Conservation (phyloP, 2,888 invertebrate species). For the Cyaniris semiargus region DNA sequence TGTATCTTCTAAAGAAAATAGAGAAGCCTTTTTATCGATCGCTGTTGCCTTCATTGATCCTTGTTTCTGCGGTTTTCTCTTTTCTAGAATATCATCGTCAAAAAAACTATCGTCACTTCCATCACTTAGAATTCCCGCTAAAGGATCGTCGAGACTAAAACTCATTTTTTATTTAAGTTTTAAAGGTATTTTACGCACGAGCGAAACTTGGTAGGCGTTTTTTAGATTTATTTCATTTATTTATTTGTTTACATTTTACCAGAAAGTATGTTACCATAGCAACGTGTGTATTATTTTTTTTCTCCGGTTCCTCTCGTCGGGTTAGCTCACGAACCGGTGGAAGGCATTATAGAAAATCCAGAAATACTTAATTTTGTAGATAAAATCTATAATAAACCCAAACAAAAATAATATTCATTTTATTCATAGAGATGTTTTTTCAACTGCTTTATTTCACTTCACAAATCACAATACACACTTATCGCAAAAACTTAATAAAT, state of each 20-base stretch:
- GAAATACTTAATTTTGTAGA: no score
- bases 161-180: conserved; percentile 58
- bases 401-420: no score
- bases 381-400: no score
- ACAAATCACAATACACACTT: no score
- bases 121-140: conserved; percentile 84
- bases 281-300: background rate
- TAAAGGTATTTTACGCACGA: background rate
- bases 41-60: conserved; percentile 48
- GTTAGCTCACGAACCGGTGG: no score
- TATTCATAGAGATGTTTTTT: no score
- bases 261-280: background rate
- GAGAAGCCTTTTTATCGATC: conserved; percentile 60
- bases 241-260: background rate
- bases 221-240: background rate
- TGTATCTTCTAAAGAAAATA: conserved; percentile 17
- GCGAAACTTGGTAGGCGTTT: background rate
- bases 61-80: conserved; percentile 65
- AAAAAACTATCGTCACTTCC: conserved; percentile 87
- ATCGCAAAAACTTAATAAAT: no score
- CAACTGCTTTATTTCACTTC: no score
- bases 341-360: background rate
- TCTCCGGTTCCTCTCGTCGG: no score
- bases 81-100: conserved; percentile 80
- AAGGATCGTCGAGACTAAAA: conserved; percentile 82